Conservation (phyloP, 2,113 vertebrate species). For the Australoheros scitulus region DNA sequence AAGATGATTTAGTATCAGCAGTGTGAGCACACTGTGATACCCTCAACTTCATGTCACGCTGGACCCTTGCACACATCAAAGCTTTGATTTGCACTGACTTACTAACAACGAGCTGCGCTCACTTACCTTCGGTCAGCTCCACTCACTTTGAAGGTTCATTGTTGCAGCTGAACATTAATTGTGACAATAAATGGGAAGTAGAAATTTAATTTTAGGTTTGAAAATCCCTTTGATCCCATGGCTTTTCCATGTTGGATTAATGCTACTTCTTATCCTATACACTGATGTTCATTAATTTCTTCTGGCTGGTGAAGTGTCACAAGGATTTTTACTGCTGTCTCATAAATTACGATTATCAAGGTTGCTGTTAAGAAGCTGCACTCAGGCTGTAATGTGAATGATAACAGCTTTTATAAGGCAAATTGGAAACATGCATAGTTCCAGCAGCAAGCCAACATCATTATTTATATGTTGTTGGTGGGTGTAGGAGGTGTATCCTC, state of each 20-base stretch:
- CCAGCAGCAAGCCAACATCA: neutral
- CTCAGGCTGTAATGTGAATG: constrained; percentile 25
- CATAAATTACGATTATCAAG: constrained; percentile 52
- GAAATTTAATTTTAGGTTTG: neutral
- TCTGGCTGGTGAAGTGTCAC: constrained; percentile 7
- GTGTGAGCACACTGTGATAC: constrained; percentile 39
- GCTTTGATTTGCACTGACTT: constrained; percentile 54
- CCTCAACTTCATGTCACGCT: constrained; percentile 51
- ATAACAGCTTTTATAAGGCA: constrained; percentile 30
- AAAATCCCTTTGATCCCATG: neutral
- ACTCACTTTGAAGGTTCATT: constrained; percentile 40
- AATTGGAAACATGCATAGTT: constrained; percentile 17
- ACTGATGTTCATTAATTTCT: constrained; percentile 24
- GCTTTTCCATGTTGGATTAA: neutral
- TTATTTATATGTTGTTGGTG: constrained; percentile 12
- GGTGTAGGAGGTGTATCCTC: neutral
- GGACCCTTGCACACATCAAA: constrained; percentile 45
- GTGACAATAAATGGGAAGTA: constrained; percentile 13
- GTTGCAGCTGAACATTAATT: constrained; percentile 11
- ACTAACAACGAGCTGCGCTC: constrained; percentile 43
- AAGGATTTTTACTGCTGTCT: constrained; percentile 22
- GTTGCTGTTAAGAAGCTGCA: constrained; percentile 37
- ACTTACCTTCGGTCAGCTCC: constrained; percentile 42
- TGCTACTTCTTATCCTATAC: neutral
- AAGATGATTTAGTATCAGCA: neutral